These are phyloP conservation scores for Phodopus roborovskii DNA, from an alignment of 2,113 vertebrate species.

Conservation along the genomic window DNA sequence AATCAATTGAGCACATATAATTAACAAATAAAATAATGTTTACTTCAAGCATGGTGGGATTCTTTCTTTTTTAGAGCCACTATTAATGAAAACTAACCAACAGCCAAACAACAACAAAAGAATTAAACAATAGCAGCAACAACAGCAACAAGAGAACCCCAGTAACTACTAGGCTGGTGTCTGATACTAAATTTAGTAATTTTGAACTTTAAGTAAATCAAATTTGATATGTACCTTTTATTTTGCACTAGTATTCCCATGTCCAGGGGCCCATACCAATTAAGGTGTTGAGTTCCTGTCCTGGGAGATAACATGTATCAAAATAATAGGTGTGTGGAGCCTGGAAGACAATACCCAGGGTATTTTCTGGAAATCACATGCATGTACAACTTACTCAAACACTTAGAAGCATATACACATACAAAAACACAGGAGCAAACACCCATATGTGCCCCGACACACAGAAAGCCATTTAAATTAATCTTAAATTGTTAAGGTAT, in stretches of 20 bases:
- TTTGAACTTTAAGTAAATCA: not conserved
- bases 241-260: not conserved
- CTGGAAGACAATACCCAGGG: no score
- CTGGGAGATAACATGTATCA: not conserved
- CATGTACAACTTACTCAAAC: not conserved
- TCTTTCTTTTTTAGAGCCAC: not conserved
- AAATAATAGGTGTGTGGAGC: not conserved
- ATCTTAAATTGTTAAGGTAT: not conserved
- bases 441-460: no score
- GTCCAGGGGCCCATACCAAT: not conserved
- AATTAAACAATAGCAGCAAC: not conserved
- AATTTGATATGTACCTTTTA: not conserved
- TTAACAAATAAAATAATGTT: not conserved
- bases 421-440: not conserved
- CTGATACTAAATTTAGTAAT: not conserved
- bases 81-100: not conserved
- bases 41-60: not conserved
- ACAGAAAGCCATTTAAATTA: not conserved
- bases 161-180: not conserved
- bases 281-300: no score
- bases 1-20: not conserved
- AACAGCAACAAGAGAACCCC: no score
- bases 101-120: not conserved
- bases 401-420: not conserved
- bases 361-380: not conserved